These are phyloP conservation scores for Pyxicephalus adspersus DNA, from an alignment of 2,113 vertebrate genomes.

Conservation along the genomic window DNA sequence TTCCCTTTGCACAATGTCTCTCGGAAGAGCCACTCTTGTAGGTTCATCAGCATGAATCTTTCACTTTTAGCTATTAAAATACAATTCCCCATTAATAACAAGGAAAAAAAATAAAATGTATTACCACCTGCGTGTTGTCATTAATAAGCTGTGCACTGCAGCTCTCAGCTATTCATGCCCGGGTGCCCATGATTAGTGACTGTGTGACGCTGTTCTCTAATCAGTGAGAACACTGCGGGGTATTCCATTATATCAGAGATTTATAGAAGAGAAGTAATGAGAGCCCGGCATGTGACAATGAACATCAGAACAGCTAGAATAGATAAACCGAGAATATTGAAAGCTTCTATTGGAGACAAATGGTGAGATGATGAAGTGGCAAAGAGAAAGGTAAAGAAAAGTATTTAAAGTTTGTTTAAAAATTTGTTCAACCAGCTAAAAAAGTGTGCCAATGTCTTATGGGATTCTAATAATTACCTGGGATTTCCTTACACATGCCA, in stretches of 20 bases:
- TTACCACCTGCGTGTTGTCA: neutral
- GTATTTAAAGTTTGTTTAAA: too few species aligned
- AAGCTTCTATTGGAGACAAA: too few species aligned
- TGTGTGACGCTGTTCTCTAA: neutral
- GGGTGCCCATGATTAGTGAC: neutral
- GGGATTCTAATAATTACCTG: too few species aligned
- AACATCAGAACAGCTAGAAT: neutral
- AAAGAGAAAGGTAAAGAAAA: too few species aligned
- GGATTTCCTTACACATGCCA: too few species aligned
- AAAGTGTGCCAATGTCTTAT: too few species aligned
- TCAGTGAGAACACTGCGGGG: constrained; percentile 2
- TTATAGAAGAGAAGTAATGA: neutral
- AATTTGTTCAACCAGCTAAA: too few species aligned
- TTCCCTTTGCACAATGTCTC: too few species aligned
- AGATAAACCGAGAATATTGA: neutral
- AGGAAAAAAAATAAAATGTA: neutral
- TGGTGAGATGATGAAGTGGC: too few species aligned
- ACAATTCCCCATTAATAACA: constrained; percentile 8
- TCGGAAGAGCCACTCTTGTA: too few species aligned
- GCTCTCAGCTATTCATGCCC: neutral
- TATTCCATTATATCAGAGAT: neutral
- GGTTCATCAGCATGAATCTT: too few species aligned
- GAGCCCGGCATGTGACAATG: neutral
- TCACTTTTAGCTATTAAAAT: neutral
- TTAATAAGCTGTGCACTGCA: constrained; percentile 8